phyloP scores from a whole-genome alignment of 2,888 invertebrate species.

The Trypoxylon attenuatum region DNA sequence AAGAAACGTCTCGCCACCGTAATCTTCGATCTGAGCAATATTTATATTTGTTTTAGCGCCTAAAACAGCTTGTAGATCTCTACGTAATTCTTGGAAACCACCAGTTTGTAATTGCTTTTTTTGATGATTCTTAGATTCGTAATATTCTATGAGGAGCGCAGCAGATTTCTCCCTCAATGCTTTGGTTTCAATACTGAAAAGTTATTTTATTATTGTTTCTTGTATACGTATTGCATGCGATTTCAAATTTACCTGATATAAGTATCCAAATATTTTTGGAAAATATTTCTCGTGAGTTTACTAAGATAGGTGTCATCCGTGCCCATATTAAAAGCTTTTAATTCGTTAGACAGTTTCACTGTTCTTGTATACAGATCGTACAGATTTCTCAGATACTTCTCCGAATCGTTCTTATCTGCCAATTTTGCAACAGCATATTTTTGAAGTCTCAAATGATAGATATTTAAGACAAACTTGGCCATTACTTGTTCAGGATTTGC shows the following conservation, averaged over 20 bases:
- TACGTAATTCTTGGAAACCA: constrained; percentile 93
- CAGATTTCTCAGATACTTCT: constrained; percentile 91
- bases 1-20: constrained; percentile 97
- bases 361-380: constrained; percentile 93
- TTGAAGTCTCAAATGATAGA: constrained; percentile 92
- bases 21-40: constrained; percentile 95
- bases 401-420: constrained; percentile 87
- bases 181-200: constrained; percentile 81
- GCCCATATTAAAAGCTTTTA: constrained; percentile 85
- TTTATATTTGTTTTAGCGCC: constrained; percentile 94
- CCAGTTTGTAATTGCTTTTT: constrained; percentile 94
- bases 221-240: too few relatives aligned
- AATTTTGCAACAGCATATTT: constrained; percentile 90
- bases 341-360: constrained; percentile 83
- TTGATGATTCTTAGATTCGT: constrained; percentile 94
- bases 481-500: constrained; percentile 97
- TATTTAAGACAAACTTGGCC: constrained; percentile 97
- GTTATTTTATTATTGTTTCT: not conserved
- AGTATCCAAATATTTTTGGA: constrained; percentile 85
- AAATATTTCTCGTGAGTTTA: constrained; percentile 87
- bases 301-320: constrained; percentile 86
- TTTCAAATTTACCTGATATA: constrained; percentile 80
- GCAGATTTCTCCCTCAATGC: constrained; percentile 87
- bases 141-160: constrained; percentile 87
- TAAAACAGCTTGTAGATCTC: constrained; percentile 95